Evolutionary conservation across 1,140 invertebrate species (phyloP).

Genomic region (Pantala flavescens): DNA sequence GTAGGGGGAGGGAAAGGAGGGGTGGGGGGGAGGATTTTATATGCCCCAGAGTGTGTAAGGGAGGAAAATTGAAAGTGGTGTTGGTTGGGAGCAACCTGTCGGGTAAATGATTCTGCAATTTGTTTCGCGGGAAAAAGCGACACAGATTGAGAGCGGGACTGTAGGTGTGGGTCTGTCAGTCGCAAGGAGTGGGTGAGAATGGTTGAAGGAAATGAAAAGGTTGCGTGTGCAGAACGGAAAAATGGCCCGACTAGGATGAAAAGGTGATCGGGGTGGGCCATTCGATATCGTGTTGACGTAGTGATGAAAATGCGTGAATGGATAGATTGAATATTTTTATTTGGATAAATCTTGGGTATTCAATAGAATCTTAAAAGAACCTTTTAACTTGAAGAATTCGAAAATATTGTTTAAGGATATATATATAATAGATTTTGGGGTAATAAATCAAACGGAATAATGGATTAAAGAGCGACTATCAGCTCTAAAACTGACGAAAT

Average conservation of each 20-base stretch:
- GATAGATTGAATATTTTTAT: too few relatives aligned
- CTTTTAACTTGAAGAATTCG: too few relatives aligned
- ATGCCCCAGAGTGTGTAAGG: conserved; percentile 26
- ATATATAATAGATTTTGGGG: too few relatives aligned
- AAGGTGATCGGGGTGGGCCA: too few relatives aligned
- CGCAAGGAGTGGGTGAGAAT: background rate
- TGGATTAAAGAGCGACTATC: too few relatives aligned
- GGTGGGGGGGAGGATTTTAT: conserved; percentile 21
- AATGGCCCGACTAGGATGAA: background rate
- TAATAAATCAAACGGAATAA: too few relatives aligned
- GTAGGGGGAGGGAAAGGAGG: conserved; percentile 23
- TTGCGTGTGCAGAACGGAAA: background rate
- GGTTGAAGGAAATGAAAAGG: background rate
- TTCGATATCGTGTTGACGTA: too few relatives aligned
- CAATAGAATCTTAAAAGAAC: too few relatives aligned
- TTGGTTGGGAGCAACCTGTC: background rate
- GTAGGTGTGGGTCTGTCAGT: background rate
- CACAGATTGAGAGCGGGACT: background rate
- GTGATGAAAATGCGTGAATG: too few relatives aligned
- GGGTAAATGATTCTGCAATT: conserved; percentile 2
- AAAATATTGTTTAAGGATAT: too few relatives aligned
- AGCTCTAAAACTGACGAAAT: too few relatives aligned
- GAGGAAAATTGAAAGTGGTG: conserved; percentile 1
- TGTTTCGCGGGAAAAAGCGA: background rate
- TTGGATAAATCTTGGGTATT: too few relatives aligned